A percentile compares a stretch with the other conserved stretches of the same genome.
phyloP scores from a whole-genome alignment of 1,140 invertebrate species.

The Orussus abietinus region DNA sequence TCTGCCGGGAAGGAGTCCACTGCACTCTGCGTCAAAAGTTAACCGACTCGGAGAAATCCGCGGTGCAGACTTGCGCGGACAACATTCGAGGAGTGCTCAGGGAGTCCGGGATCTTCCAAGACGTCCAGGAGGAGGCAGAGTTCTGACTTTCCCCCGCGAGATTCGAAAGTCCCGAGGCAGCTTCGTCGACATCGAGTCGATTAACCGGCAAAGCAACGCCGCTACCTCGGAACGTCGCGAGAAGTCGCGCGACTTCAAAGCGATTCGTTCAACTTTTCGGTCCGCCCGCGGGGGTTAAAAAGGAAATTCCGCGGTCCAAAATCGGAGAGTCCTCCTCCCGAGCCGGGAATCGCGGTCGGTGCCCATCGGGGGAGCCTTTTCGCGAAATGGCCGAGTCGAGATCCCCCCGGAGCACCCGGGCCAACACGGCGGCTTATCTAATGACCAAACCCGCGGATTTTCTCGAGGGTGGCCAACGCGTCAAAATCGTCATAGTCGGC shows the following conservation, averaged over 20 bases:
- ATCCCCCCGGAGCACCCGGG: conserved; percentile 17
- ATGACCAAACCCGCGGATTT: conserved; percentile 36
- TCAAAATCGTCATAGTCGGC: conserved; percentile 42
- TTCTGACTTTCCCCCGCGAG: too few species aligned
- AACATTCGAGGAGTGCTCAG: conserved; percentile 43
- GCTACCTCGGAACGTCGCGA: too few species aligned
- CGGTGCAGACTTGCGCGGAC: conserved; percentile 52
- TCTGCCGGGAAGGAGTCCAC: conserved; percentile 58
- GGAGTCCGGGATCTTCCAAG: conserved; percentile 38
- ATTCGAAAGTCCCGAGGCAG: too few species aligned
- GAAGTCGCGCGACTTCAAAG: too few species aligned
- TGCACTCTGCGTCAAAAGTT: conserved; percentile 57
- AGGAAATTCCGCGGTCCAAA: too few species aligned
- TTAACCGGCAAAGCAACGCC: too few species aligned
- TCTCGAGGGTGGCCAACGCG: conserved; percentile 29
- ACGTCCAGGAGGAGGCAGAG: conserved; percentile 21
- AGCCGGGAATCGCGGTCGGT: too few species aligned
- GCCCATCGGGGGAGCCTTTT: neutral
- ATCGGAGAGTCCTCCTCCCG: too few species aligned
- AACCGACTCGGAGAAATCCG: conserved; percentile 51
- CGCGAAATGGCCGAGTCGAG: conserved; percentile 20
- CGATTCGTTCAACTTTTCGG: too few species aligned
- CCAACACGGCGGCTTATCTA: conserved; percentile 35
- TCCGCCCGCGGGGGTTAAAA: too few species aligned
- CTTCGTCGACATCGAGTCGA: too few species aligned